Evolutionary conservation across 2,113 vertebrate species (phyloP), one percentile per base, ranked within the genome.

Genomic region (Barnardius zonarius): DNA sequence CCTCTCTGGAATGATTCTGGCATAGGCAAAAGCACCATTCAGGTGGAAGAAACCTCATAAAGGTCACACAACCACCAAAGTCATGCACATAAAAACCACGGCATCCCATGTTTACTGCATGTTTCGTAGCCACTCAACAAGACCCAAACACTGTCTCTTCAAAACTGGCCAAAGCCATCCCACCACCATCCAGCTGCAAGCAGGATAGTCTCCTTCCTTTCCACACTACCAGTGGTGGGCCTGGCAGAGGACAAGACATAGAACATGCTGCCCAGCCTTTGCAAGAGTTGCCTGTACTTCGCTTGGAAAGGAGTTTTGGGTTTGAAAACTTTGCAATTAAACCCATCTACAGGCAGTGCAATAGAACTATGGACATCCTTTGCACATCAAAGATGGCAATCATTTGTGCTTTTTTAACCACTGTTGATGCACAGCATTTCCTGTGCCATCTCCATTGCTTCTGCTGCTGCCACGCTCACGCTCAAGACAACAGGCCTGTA

Each of bases 401-500:
- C 46, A 43, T 95, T 87, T 88, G 41, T 74, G 88, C 62, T 54
- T 95, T 85, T 93, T 93, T 88, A 93, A 94, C 83, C 78, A 44
- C 62, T 80, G 37, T 70, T 83, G 48, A 81, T 91, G 92, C 79
- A 49, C 69, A 64, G 67, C 13, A 3, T 91, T 91, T 95, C 81
- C 76, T 86, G 14, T 31, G 35, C 41, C 64, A 94, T 66, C 85
- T 73, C 76, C 69, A 43, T 97, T 92, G 82, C 75, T 97, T 97
- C 90, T 87, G 73, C 86, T 30, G 83, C 97, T 96, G 93, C 83
- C 33, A n/a, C 14, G n/a, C 92, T 96, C 64, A 52, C 13, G 10
- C 89, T 95, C 79, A 94, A 97, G 97, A 95, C 90, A 92, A 96
- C 96, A 97, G 90, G 88, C 83, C 88, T 88, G 81, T 93, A 97